phyloP scores from a whole-genome alignment of 92 coral and sea anemone genomes.

The Pocillopora grandis region DNA sequence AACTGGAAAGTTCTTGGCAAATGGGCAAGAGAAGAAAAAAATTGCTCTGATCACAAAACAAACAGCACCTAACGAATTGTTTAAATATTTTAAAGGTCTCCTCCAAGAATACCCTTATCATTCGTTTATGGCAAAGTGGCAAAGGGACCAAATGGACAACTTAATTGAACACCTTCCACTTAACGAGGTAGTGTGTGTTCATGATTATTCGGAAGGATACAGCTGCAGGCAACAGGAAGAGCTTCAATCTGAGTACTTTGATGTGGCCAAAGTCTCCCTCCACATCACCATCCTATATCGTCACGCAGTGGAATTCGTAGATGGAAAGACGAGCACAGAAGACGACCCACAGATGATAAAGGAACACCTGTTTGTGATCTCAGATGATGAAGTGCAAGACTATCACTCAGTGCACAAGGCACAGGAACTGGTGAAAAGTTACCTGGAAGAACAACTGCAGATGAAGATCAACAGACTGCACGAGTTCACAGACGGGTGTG shows the following conservation, averaged over 20 bases:
- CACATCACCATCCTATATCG: conserved; percentile 39
- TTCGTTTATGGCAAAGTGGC: conserved; percentile 67
- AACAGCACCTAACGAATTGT: conserved; percentile 38
- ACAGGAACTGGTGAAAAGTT: no score
- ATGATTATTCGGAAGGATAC: no score
- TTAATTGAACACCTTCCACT: conserved; percentile 56
- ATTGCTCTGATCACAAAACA: no score
- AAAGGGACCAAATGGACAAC: conserved; percentile 53
- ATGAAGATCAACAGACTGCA: no score
- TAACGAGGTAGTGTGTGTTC: no score
- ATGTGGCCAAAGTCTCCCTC: conserved; percentile 43
- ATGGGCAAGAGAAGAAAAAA: conserved; percentile 62
- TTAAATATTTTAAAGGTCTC: conserved; percentile 38
- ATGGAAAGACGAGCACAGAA: conserved; percentile 36
- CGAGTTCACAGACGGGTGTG: no score
- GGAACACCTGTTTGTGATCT: neutral
- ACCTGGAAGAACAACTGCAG: no score
- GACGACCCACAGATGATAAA: conserved; percentile 35
- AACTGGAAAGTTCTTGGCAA: conserved; percentile 56
- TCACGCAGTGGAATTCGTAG: conserved; percentile 30
- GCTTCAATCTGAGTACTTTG: no score
- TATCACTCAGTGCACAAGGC: conserved; percentile 36
- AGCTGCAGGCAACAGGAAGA: no score
- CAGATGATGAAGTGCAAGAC: conserved; percentile 50
- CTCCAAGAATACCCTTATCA: conserved; percentile 52